Evolutionary conservation across 2,113 vertebrate genomes (phyloP).

Genomic region (Pachyramphus minor): DNA sequence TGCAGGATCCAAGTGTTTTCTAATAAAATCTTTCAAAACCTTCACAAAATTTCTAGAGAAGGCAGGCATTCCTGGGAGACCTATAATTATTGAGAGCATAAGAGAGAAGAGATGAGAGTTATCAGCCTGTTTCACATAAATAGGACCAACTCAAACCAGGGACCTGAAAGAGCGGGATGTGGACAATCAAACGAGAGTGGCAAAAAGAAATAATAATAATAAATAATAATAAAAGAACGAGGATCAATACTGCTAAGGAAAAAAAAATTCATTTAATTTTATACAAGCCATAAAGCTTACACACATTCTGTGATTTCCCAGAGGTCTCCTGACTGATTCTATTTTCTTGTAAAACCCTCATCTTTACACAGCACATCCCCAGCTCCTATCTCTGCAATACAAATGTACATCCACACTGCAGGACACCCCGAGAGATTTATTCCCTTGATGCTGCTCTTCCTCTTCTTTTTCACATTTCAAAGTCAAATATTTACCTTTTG

Average conservation of each 20-base stretch:
- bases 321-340: slow-evolving; percentile 18
- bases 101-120: neutral
- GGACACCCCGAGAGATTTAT: neutral
- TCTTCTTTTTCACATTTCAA: slow-evolving; percentile 9
- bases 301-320: slow-evolving; percentile 71
- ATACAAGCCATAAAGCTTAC: slow-evolving; percentile 64
- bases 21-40: slow-evolving; percentile 72
- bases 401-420: neutral
- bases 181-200: slow-evolving; percentile 41
- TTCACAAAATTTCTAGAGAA: slow-evolving; percentile 55
- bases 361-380: neutral
- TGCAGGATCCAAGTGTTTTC: slow-evolving; percentile 57
- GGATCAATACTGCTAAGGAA: slow-evolving; percentile 56
- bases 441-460: neutral
- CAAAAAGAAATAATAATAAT: neutral
- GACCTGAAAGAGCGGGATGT: neutral
- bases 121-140: slow-evolving; percentile 48
- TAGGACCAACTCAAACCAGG: neutral
- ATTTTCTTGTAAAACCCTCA: slow-evolving; percentile 30
- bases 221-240: slow-evolving; percentile 26
- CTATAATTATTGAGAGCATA: slow-evolving; percentile 68
- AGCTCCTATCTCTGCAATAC: neutral
- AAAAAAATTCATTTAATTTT: slow-evolving; percentile 59
- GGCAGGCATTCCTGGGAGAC: slow-evolving; percentile 61
- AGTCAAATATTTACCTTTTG: slow-evolving; percentile 44